Percentiles rank a stretch among this genome's conserved stretches.
phyloP scores from a whole-genome alignment of 2,113 vertebrate genomes.

The Pardalotus punctatus region DNA sequence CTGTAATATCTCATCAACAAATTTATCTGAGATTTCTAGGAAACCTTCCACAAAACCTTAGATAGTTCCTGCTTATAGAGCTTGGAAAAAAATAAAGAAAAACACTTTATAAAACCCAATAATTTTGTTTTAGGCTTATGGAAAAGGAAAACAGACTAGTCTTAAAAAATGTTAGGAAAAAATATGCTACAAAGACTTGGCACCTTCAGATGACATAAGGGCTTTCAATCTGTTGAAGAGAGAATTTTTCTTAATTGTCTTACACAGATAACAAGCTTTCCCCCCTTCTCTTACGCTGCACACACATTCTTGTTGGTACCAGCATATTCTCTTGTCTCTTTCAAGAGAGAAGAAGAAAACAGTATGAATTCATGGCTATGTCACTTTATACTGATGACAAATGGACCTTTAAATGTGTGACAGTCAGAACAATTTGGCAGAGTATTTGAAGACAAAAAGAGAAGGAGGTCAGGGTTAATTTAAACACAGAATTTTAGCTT shows the following conservation, averaged over 20 bases:
- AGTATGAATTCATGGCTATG: neutral
- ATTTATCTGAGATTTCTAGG: neutral
- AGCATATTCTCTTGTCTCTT: neutral
- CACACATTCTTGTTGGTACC: neutral
- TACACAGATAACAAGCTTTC: neutral
- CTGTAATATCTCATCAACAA: neutral
- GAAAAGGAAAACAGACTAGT: neutral
- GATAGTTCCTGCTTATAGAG: neutral
- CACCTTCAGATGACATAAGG: neutral
- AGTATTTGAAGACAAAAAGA: constrained; percentile 14
- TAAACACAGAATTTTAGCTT: constrained; percentile 9
- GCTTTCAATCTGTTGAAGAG: neutral
- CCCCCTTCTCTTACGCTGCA: neutral
- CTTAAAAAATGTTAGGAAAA: neutral
- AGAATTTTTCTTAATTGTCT: neutral
- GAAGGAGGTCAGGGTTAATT: constrained; percentile 5
- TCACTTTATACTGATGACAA: neutral
- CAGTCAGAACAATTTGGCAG: neutral
- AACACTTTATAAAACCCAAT: neutral
- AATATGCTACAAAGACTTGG: neutral
- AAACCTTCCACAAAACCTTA: neutral
- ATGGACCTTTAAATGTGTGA: neutral
- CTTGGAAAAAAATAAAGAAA: neutral
- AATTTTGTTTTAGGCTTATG: neutral
- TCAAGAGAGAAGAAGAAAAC: neutral